Conservation (phyloP, 2,113 vertebrate genomes). For the Gracilinanus agilis region DNA sequence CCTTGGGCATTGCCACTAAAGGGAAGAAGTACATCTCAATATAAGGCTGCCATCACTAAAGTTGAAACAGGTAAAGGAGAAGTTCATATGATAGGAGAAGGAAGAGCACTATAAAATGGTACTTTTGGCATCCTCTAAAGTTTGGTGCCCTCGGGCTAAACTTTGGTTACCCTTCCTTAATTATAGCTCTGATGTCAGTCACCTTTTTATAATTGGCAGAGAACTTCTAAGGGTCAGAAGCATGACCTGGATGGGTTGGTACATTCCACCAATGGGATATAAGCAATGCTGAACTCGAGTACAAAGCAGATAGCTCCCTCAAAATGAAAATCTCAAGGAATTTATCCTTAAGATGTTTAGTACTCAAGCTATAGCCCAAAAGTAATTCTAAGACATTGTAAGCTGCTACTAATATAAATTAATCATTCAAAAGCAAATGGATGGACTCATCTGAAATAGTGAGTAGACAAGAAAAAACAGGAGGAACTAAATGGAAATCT, state of each 20-base stretch:
- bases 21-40: neutral
- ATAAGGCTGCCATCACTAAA: neutral
- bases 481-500: constrained; percentile 22
- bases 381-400: neutral
- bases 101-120: neutral
- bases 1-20: neutral
- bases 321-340: constrained; percentile 30
- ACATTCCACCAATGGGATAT: constrained; percentile 1
- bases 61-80: neutral
- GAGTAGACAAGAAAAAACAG: neutral
- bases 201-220: neutral
- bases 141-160: neutral
- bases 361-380: neutral
- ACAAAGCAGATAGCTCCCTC: constrained; percentile 37
- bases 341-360: constrained; percentile 48
- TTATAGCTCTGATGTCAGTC: neutral
- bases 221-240: neutral
- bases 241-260: neutral
- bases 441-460: neutral
- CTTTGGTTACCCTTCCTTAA: neutral
- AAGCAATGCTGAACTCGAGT: neutral
- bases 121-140: neutral
- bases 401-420: neutral
- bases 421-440: neutral
- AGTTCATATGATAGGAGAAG: neutral